A percentile compares a stretch with the other conserved stretches of the same genome.
phyloP scores from a whole-genome alignment of 2,888 invertebrate genomes.

The Ophion obscuratus region DNA sequence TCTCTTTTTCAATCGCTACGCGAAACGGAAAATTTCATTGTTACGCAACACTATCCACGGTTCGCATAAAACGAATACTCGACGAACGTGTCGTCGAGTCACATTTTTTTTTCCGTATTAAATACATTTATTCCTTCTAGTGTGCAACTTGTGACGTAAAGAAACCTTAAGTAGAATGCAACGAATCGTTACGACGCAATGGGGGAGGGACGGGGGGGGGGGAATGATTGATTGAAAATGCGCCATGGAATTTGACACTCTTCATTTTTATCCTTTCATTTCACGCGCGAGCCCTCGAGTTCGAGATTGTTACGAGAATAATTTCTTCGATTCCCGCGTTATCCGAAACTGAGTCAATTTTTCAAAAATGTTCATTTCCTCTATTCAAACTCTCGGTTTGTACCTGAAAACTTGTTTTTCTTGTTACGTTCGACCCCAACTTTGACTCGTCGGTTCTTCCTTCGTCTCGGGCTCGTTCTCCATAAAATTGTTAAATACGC shows the following conservation, averaged over 20 bases:
- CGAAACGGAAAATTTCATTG: constrained; percentile 39
- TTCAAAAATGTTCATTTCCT: not conserved
- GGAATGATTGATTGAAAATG: constrained; percentile 62
- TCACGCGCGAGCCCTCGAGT: constrained; percentile 26
- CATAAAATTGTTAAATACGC: constrained; percentile 55
- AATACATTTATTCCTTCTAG: constrained; percentile 51
- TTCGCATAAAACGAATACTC: constrained; percentile 27
- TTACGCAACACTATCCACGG: not conserved
- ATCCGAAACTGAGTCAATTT: constrained; percentile 21
- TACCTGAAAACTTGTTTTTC: not conserved
- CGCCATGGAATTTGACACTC: constrained; percentile 46
- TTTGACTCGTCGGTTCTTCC: constrained; percentile 18
- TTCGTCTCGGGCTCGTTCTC: constrained; percentile 7
- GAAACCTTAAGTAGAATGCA: constrained; percentile 38
- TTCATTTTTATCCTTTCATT: constrained; percentile 12
- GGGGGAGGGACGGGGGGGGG: constrained; percentile 33
- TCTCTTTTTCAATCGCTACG: constrained; percentile 30
- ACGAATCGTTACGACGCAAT: constrained; percentile 45
- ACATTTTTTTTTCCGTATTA: constrained; percentile 30
- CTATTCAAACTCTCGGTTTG: constrained; percentile 6
- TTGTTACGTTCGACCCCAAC: constrained; percentile 20
- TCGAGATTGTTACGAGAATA: constrained; percentile 29
- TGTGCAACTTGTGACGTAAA: constrained; percentile 51
- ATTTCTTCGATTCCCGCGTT: constrained; percentile 40
- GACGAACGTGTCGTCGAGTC: constrained; percentile 18